Evolutionary conservation across 2,113 vertebrate species (phyloP).

Genomic region (Struthio camelus): DNA sequence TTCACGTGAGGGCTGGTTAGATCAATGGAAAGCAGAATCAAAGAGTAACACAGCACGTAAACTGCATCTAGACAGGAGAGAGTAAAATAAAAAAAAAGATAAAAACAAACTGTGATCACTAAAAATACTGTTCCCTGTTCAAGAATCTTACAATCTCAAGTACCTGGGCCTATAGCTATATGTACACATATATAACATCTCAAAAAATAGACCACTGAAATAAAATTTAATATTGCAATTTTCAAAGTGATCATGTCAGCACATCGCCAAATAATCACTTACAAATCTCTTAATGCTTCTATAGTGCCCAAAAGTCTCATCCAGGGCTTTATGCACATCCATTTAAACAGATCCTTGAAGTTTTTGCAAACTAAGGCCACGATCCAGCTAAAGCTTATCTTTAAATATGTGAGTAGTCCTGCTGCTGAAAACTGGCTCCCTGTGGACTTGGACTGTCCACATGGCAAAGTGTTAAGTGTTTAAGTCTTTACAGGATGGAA

Average conservation of each 20-base stretch:
- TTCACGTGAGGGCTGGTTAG: constrained; percentile 97
- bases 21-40: constrained; percentile 98
- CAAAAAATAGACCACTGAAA: not conserved
- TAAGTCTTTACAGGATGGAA: not conserved
- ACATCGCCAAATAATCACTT: not conserved
- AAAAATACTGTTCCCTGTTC: not conserved
- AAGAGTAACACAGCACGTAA: constrained; percentile 97
- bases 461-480: not conserved
- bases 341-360: not conserved
- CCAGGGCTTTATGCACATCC: not conserved
- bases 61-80: constrained; percentile 87
- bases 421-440: not conserved
- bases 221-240: not conserved
- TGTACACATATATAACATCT: not conserved
- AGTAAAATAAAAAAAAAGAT: not conserved
- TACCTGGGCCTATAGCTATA: not conserved
- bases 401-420: not conserved
- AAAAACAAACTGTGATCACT: not conserved
- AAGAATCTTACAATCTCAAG: not conserved
- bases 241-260: not conserved
- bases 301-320: not conserved
- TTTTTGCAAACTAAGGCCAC: not conserved
- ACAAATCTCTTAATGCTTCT: not conserved
- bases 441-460: too few species aligned
- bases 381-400: not conserved